Conservation (phyloP, 2,113 vertebrate genomes). For the Ciconia stormi region DNA sequence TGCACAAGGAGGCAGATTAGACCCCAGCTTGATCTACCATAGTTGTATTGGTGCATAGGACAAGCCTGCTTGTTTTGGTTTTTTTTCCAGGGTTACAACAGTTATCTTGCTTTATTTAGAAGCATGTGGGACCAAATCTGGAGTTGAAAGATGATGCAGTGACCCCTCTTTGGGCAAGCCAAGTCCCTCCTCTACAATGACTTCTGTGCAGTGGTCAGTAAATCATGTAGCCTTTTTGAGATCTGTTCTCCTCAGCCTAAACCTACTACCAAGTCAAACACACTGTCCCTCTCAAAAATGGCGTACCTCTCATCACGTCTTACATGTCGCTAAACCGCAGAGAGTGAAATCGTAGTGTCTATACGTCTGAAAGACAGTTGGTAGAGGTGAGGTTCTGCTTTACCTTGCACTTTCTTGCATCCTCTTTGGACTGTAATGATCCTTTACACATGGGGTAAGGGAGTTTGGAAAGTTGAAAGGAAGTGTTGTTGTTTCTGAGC, state of each 20-base stretch:
- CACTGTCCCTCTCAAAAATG: not conserved
- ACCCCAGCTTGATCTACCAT: not conserved
- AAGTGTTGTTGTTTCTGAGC: not conserved
- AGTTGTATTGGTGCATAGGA: not conserved
- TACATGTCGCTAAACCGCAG: fast-evolving
- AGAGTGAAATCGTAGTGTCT: not conserved
- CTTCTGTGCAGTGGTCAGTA: not conserved
- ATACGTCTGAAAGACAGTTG: not conserved
- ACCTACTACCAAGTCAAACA: not conserved
- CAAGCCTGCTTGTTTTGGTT: not conserved
- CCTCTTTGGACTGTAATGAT: not conserved
- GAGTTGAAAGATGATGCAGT: not conserved
- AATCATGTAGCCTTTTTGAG: not conserved
- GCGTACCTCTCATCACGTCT: not conserved
- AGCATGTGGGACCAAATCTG: not conserved
- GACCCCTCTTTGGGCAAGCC: not conserved
- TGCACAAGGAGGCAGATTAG: not conserved
- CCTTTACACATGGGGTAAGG: not conserved
- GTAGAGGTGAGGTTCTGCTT: not conserved
- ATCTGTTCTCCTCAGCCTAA: not conserved
- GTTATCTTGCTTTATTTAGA: not conserved
- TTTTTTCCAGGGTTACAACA: not conserved
- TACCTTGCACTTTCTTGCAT: not conserved
- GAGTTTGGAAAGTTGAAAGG: not conserved
- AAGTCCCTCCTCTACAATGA: not conserved